Conservation (phyloP, 1,140 invertebrate genomes). For the Maconellicoccus hirsutus region DNA sequence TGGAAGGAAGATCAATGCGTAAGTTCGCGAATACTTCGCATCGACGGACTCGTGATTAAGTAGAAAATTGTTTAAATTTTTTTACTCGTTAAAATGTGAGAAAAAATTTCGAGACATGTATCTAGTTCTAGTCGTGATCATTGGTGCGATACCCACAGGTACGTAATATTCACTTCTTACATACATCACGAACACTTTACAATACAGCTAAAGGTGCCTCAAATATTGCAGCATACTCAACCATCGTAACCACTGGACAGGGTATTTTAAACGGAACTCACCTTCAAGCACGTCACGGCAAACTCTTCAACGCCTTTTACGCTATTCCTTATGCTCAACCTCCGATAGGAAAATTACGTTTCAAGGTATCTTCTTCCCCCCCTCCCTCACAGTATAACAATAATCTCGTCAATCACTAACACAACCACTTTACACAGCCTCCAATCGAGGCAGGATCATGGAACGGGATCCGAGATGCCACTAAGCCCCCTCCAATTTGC, state of each 20-base stretch:
- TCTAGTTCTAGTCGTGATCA: too few species aligned
- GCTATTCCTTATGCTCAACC: slow-evolving; percentile 39
- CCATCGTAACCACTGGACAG: slow-evolving; percentile 27
- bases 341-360: slow-evolving; percentile 36
- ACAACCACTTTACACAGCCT: neutral
- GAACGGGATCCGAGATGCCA: neutral
- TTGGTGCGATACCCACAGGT: too few species aligned
- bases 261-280: slow-evolving; percentile 25
- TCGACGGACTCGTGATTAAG: too few species aligned
- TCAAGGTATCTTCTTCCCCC: slow-evolving; percentile 24
- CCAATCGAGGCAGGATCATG: neutral
- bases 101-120: too few species aligned
- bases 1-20: too few species aligned
- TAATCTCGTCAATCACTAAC: neutral
- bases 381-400: neutral
- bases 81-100: too few species aligned
- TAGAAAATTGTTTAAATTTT: too few species aligned
- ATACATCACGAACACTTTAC: too few species aligned
- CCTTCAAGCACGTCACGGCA: slow-evolving; percentile 15
- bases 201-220: too few species aligned
- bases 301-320: slow-evolving; percentile 34
- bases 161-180: too few species aligned
- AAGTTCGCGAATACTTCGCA: too few species aligned
- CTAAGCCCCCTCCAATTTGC: neutral
- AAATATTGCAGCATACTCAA: neutral